Conservation (phyloP, 2,888 invertebrate genomes). For the Cerceris rybyensis region DNA sequence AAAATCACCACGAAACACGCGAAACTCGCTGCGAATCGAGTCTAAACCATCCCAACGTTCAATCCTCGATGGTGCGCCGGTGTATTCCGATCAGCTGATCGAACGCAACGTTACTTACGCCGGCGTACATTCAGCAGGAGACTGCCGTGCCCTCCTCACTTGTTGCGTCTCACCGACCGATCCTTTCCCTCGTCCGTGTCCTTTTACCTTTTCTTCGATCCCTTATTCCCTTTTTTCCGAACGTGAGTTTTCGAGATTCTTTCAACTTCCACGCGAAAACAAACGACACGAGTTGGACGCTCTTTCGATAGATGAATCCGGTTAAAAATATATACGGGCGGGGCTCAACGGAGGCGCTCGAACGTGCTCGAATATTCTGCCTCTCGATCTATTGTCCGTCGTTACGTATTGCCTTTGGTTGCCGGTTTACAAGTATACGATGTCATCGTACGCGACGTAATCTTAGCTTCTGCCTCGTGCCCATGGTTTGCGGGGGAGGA, state of each 20-base stretch:
- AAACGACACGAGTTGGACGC: constrained; percentile 5
- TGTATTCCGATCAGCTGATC: neutral
- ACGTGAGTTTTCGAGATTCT: neutral
- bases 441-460: no score
- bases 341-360: constrained; percentile 46
- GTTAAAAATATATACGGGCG: constrained; percentile 61
- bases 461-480: no score
- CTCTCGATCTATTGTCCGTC: no score
- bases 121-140: neutral
- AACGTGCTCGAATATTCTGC: neutral
- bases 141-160: neutral
- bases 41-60: neutral
- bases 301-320: constrained; percentile 28
- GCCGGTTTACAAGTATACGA: no score
- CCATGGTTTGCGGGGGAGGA: no score
- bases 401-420: no score
- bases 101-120: neutral
- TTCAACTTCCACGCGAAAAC: neutral
- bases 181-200: neutral
- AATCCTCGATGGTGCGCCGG: neutral
- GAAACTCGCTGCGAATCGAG: no score
- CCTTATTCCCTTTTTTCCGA: neutral
- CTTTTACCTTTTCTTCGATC: neutral
- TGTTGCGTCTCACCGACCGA: neutral
- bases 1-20: no score